phyloP scores from a whole-genome alignment of 2,888 invertebrate genomes.

The Cantharis nigra region DNA sequence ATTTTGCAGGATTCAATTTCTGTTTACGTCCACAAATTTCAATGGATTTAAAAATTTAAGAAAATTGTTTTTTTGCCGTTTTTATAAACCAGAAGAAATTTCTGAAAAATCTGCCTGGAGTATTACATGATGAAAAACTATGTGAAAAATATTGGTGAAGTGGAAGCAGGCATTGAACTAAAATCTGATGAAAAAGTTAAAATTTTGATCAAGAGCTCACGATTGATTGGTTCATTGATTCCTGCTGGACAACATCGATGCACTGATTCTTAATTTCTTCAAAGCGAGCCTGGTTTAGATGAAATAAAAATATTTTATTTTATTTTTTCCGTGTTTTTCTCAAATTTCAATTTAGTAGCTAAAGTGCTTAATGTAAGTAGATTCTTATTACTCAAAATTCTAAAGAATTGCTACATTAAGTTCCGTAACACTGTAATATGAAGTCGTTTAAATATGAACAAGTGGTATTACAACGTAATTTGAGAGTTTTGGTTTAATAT shows the following conservation, averaged over 20 bases:
- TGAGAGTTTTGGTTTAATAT: not conserved
- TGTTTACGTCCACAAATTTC: not conserved
- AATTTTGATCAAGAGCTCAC: not conserved
- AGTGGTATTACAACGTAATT: not conserved
- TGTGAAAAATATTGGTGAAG: not conserved
- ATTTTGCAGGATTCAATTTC: not conserved
- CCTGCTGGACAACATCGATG: not conserved
- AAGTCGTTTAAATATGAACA: not conserved
- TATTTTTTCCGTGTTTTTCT: not conserved
- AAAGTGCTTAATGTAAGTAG: not conserved
- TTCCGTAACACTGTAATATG: not conserved
- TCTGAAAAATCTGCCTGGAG: too few relatives aligned
- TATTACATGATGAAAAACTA: too few relatives aligned
- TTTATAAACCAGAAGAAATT: not conserved
- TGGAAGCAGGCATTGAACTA: not conserved
- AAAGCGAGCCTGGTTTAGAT: not conserved
- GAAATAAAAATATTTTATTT: not conserved
- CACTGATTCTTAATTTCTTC: not conserved
- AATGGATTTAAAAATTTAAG: not conserved
- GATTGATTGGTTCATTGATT: not conserved
- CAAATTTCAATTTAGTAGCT: not conserved
- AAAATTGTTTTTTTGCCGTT: not conserved
- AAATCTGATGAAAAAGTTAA: not conserved
- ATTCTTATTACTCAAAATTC: not conserved
- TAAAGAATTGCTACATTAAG: not conserved